These are phyloP conservation scores for Lemur catta DNA, from an alignment of 2,797 vertebrate species.

Conservation along the genomic window DNA sequence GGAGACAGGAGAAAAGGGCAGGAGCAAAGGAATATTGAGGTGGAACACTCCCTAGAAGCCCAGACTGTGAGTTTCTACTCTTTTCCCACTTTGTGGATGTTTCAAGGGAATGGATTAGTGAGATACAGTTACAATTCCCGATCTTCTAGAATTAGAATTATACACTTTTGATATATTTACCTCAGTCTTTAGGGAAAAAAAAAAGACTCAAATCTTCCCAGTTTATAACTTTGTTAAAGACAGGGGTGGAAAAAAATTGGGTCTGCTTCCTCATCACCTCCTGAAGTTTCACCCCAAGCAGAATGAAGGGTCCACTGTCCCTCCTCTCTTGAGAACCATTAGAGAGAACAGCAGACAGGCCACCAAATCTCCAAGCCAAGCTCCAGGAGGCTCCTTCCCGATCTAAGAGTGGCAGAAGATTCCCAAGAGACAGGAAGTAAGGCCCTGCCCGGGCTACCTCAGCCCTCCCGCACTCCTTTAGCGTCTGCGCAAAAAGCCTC, in stretches of 20 bases:
- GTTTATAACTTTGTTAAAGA: neutral
- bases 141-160: neutral
- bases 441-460: neutral
- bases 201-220: neutral
- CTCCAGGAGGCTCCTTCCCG: too few species aligned
- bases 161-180: neutral
- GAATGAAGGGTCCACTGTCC: neutral
- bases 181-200: neutral
- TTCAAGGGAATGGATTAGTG: neutral
- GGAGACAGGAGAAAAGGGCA: neutral
- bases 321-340: neutral
- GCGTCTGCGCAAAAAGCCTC: neutral
- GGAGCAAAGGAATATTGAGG: neutral
- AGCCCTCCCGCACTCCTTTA: neutral
- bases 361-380: neutral
- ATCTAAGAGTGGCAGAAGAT: neutral
- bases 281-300: neutral
- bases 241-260: fast-evolving
- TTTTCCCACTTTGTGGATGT: neutral
- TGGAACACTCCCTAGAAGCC: neutral
- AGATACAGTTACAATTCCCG: neutral
- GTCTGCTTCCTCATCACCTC: neutral
- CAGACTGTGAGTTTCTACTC: too few species aligned
- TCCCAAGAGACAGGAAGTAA: neutral
- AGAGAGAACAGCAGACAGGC: neutral